Base-by-base conservation (phyloP, 2,113 vertebrate genomes). In the Pluvianellus socialis region DNA sequence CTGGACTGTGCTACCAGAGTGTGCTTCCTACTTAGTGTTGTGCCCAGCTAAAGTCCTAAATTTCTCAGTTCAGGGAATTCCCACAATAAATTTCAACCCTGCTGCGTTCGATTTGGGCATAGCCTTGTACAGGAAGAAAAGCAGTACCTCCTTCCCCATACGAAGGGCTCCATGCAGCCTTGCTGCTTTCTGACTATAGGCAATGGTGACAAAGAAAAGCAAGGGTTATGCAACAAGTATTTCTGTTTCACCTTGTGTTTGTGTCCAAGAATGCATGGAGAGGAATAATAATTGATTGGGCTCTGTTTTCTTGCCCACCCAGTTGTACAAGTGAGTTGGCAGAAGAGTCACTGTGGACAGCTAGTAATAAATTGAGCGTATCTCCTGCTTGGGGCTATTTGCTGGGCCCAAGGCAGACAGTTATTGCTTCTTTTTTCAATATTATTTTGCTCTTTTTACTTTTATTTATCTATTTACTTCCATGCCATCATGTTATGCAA, bases 161-260 rank as follows among this genome's bases (percentile, higher is more conserved):
- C 0, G 0, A 71, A 71, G 14, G 52, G 26, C 15, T 42, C 12
- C 2, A 1, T 1, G 0, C 22, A 58, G 17, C 56, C 61, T 52
- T 56, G 26, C 76, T 92, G 52, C 56, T 85, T 92, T 83, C 59
- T 68, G 27, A 15, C 40, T 63, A 0, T 26, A 45, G 80, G 52
- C 47, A 81, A 14, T 40, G 35, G 27, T 53, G 70, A 19, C 1
- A 2, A 65, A 58, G 30, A 56, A 42, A 10, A 50, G 17, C 40
- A 58, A 61, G 38, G 40, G 15, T 49, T 79, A 7, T 72, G 18
- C 22, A 79, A n/a, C 52, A 28, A 17, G 8, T 40, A 32, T 58
- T 88, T 79, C 38, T 86, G 0, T 92, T 91, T 92, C 32, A 50
- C 38, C 19, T 67, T 1, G 0, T 80, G 38, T 79, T 80, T 63